Evolutionary conservation across 2,113 vertebrate species (phyloP).

Genomic region (Capreolus pygargus): DNA sequence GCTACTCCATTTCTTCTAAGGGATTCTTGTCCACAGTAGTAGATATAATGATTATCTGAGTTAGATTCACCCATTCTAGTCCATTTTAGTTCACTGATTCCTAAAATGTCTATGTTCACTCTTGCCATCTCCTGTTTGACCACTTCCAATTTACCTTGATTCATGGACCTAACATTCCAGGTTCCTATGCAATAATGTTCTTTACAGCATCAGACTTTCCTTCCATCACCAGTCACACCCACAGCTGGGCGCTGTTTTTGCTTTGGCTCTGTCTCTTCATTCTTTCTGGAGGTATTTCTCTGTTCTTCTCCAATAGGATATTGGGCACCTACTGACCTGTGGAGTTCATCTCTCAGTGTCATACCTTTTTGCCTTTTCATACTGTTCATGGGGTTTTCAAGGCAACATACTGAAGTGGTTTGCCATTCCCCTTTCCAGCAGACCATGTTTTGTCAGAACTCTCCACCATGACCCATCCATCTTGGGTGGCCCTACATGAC

Average conservation of each 20-base stretch:
- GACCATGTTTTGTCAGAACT: not conserved
- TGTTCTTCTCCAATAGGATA: not conserved
- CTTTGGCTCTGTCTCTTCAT: not conserved
- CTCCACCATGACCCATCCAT: not conserved
- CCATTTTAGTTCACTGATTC: not conserved
- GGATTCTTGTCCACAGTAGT: not conserved
- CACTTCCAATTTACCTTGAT: not conserved
- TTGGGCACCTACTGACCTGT: not conserved
- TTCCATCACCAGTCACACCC: not conserved
- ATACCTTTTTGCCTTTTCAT: not conserved
- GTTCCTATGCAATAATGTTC: not conserved
- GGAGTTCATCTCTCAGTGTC: not conserved
- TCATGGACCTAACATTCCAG: not conserved
- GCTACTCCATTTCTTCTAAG: not conserved
- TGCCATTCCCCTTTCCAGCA: not conserved
- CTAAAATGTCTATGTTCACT: not conserved
- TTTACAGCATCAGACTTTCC: not conserved
- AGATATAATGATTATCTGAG: not conserved
- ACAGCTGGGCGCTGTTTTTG: not conserved
- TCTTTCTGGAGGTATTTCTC: not conserved
- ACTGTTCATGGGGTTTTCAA: not conserved
- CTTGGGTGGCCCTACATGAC: no score
- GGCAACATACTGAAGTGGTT: not conserved
- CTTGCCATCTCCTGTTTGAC: not conserved
- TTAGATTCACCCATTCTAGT: not conserved